Percentiles rank a stretch among this genome's conserved stretches.
These are phyloP conservation scores for Cremastinae sp. DNA, from an alignment of 2,888 invertebrate species.

Conservation along the genomic window DNA sequence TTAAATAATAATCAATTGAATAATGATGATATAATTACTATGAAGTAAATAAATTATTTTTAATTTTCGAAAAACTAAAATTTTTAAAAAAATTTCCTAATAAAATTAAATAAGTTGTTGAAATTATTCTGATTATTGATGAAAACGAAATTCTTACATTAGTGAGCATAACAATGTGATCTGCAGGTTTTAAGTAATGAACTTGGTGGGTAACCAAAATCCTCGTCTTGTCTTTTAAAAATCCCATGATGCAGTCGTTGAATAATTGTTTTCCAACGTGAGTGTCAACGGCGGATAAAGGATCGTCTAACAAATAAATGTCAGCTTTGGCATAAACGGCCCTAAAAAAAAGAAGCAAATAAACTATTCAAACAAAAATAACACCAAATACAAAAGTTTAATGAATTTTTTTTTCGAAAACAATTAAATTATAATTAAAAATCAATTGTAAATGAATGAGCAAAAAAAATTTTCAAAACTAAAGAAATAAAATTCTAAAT, in stretches of 20 bases:
- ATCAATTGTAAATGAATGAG: no score
- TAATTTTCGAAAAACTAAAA: no score
- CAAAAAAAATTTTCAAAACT: no score
- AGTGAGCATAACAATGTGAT: conserved; percentile 84
- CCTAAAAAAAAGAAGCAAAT: no score
- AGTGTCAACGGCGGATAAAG: conserved; percentile 89
- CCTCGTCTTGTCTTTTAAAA: conserved; percentile 85
- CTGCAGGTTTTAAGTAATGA: conserved; percentile 87
- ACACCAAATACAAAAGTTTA: no score
- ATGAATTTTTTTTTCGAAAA: no score
- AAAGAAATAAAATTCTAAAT: conserved; percentile 12
- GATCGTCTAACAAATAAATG: conserved; percentile 90
- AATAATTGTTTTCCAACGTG: conserved; percentile 89
- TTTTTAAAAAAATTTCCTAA: not conserved
- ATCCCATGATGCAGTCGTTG: conserved; percentile 86
- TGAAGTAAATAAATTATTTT: no score
- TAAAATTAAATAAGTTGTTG: no score
- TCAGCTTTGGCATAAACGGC: conserved; percentile 89
- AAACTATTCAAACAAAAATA: no score
- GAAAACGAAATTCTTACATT: conserved; percentile 84
- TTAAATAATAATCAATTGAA: no score
- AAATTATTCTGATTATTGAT: no score
- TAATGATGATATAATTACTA: no score
- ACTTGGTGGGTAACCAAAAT: conserved; percentile 92
- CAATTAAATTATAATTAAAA: not conserved